A percentile compares a stretch with the other conserved stretches of the same genome.
Conservation (phyloP, 1,140 invertebrate genomes). For the Theocolax elegans region DNA sequence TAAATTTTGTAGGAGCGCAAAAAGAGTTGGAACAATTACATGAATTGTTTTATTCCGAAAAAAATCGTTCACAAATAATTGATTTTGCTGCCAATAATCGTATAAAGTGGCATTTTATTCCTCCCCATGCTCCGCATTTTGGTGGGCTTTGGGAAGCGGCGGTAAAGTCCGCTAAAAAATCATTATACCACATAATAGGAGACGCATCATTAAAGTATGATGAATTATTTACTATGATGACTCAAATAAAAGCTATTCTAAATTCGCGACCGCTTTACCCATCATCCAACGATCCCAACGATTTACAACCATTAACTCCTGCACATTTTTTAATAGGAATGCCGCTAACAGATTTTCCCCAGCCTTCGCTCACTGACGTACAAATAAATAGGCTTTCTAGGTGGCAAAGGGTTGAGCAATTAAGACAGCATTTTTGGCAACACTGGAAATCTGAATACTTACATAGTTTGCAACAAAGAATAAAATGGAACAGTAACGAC, state of each 20-base stretch:
- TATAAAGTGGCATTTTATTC: slow-evolving; percentile 43
- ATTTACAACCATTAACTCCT: too few species aligned
- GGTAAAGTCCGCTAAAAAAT: slow-evolving; percentile 49
- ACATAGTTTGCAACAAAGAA: too few species aligned
- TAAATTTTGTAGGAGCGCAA: background rate
- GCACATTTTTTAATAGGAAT: too few species aligned
- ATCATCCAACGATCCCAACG: too few species aligned
- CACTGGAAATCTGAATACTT: too few species aligned
- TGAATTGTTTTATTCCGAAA: background rate
- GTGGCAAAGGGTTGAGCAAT: too few species aligned
- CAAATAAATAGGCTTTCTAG: too few species aligned
- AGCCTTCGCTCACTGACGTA: too few species aligned
- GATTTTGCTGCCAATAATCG: background rate
- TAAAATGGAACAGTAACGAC: too few species aligned
- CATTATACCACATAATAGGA: slow-evolving; percentile 31
- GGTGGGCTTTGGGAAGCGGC: slow-evolving; percentile 56
- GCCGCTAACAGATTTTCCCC: too few species aligned
- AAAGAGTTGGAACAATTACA: slow-evolving; percentile 1
- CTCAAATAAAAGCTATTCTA: background rate
- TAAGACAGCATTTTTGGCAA: too few species aligned
- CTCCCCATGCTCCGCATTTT: slow-evolving; percentile 53
- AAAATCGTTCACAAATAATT: background rate
- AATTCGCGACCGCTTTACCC: too few species aligned
- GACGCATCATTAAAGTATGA: background rate
- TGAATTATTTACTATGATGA: background rate